Percentiles rank a stretch among this genome's conserved stretches.
Evolutionary conservation across 2,888 invertebrate species (phyloP).

Genomic region (Leucozona laternaria): DNA sequence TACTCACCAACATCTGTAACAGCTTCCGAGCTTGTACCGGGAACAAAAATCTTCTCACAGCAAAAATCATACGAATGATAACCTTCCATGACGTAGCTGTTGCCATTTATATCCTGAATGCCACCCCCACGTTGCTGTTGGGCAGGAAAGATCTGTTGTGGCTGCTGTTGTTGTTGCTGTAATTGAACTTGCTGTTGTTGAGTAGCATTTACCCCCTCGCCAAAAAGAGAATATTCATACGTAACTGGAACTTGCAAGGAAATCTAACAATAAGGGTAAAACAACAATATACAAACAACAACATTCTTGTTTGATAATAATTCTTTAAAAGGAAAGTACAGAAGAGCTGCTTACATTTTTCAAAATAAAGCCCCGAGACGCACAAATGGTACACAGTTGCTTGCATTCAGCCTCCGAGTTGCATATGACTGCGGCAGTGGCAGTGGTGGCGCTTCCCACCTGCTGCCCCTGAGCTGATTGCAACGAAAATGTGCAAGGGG

Average conservation of each 20-base stretch:
- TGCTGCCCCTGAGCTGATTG: conserved; percentile 59
- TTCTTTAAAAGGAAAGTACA: background rate
- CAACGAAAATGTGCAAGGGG: conserved; percentile 40
- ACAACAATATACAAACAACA: conserved; percentile 2
- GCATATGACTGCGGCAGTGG: conserved; percentile 61
- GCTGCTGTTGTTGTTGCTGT: conserved; percentile 32
- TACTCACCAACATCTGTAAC: conserved; percentile 50
- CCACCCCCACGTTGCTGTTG: conserved; percentile 24
- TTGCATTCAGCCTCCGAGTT: conserved; percentile 68
- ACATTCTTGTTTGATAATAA: conserved; percentile 9
- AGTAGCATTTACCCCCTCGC: conserved; percentile 51
- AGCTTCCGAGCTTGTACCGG: conserved; percentile 44
- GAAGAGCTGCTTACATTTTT: conserved; percentile 60
- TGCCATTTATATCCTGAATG: conserved; percentile 69
- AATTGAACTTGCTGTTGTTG: conserved; percentile 41
- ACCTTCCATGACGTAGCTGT: conserved; percentile 71
- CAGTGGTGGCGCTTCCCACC: conserved; percentile 12
- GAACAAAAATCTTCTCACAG: conserved; percentile 70
- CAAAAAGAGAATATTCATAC: conserved; percentile 59
- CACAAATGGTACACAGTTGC: conserved; percentile 67
- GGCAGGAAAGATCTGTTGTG: conserved; percentile 16
- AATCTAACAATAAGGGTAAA: conserved; percentile 48
- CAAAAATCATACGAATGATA: conserved; percentile 73
- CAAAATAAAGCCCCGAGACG: conserved; percentile 68
- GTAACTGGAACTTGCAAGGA: conserved; percentile 68